Evolutionary conservation across 2,888 invertebrate species (phyloP).

Genomic region (Tinea trinotella): DNA sequence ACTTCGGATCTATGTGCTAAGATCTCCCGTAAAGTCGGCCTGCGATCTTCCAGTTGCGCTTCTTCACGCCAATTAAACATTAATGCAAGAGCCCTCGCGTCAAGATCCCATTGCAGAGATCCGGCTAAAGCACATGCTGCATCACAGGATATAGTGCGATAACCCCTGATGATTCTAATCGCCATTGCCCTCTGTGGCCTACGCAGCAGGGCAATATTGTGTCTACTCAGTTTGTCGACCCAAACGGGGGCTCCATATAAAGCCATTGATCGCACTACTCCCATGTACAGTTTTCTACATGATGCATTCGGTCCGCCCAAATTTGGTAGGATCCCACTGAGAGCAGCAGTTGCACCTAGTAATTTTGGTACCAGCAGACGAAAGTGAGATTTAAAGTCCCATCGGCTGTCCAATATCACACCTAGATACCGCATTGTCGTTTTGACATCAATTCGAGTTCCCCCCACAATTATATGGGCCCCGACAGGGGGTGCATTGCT

Average conservation of each 20-base stretch:
- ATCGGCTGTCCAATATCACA: constrained; percentile 21
- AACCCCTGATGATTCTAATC: background rate
- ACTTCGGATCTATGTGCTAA: too few relatives aligned
- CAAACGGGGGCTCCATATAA: constrained; percentile 5
- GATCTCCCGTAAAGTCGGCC: too few relatives aligned
- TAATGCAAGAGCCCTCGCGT: too few relatives aligned
- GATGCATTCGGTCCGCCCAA: background rate
- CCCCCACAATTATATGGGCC: background rate
- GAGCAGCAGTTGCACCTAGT: background rate
- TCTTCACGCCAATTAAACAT: too few relatives aligned
- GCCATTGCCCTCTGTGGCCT: constrained; percentile 10
- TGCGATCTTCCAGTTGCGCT: too few relatives aligned
- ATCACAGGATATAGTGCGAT: background rate
- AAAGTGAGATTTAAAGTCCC: constrained; percentile 21
- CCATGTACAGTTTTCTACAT: background rate
- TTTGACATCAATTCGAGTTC: constrained; percentile 17
- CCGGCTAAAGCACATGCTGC: background rate
- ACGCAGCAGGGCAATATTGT: background rate
- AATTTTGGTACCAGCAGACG: background rate
- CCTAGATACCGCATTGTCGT: constrained; percentile 22
- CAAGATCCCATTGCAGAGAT: background rate
- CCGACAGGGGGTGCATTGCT: background rate
- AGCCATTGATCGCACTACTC: background rate
- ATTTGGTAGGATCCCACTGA: background rate
- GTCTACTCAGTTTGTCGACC: background rate